A percentile compares a stretch with the other conserved stretches of the same genome.
These are phyloP conservation scores for Palythoa grandis DNA, from an alignment of 92 coral and sea anemone genomes.

Conservation along the genomic window DNA sequence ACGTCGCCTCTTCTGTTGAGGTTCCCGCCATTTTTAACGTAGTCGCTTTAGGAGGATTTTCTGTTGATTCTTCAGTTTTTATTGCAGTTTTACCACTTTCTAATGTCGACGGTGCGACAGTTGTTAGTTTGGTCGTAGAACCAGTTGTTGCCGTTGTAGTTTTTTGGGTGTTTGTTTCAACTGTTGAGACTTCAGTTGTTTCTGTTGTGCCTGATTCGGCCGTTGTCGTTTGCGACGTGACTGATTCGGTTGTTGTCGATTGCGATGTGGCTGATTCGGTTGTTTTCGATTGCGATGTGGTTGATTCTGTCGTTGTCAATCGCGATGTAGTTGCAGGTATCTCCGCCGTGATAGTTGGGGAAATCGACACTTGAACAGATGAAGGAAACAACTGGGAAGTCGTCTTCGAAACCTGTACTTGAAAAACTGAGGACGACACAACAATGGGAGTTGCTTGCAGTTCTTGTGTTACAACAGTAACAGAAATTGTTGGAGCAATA, in stretches of 20 bases:
- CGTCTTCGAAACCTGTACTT: neutral
- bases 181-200: conserved; percentile 44
- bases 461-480: conserved; percentile 15
- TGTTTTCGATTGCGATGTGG: conserved; percentile 23
- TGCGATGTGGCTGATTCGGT: neutral
- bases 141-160: conserved; percentile 30
- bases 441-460: conserved; percentile 3
- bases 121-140: conserved; percentile 20
- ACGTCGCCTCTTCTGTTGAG: conserved; percentile 43
- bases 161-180: conserved; percentile 18
- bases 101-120: neutral
- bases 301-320: conserved; percentile 19
- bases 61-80: conserved; percentile 26
- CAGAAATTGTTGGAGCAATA: conserved; percentile 23
- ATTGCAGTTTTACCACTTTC: conserved; percentile 2
- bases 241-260: conserved; percentile 8
- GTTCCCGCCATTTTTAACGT: conserved; percentile 27
- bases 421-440: neutral
- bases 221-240: neutral
- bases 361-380: neutral
- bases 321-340: conserved; percentile 30
- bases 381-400: conserved; percentile 2
- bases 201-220: conserved; percentile 14
- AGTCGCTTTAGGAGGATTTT: neutral
- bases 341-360: neutral